Evolutionary conservation across 2,888 invertebrate species (phyloP), one percentile per base, ranked within the genome.

Genomic region (Hydrotaea cyrtoneurina): DNA sequence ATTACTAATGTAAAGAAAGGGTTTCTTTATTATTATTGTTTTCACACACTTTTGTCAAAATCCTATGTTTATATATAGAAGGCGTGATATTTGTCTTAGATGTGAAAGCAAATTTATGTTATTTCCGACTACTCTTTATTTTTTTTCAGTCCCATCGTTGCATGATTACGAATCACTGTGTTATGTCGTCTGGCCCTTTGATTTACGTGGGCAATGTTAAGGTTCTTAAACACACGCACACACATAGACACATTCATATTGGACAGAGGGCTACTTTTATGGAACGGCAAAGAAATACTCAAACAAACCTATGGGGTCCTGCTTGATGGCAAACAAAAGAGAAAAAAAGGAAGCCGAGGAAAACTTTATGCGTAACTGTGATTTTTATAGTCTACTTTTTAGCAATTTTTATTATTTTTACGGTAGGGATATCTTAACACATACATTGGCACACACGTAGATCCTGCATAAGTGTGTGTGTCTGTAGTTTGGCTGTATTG

Each of bases 171-270:
- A n/a, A n/a, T n/a, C n/a, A n/a, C n/a, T n/a, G 21, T 7, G 23
- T 8, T 78, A 59, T 7, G 15, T 46, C 36, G 8, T 57, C 69
- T 57, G 26, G 55, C 55, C 57, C 17, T 75, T 57, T 69, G 69
- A 75, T 80, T 80, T 75, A 80, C 80, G 69, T 57, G 21, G 21
- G 31, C 80, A 80, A 55, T 74, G 64, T 66, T 72, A 72, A 78
- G 59, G 78, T 59, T 78, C 21, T 55, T 71, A 59, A 39, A 39
- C 2, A 39, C 64, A n/a, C n/a, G 43, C 13, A 50, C n/a, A 50
- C 7, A 39, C 13, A 19, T 10, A 23, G 39, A 39, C 21, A 39
- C 57, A 57, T 73, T 13, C 7, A 31, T 31, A 31, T 31, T 31
- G 31, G 31, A 2, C 31, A 31, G 2, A 4, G 31, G 31, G 31